A percentile compares a stretch with the other conserved stretches of the same genome.
These are phyloP conservation scores for Leucoraja ocellata DNA, from an alignment of 2,797 vertebrate genomes.

Conservation along the genomic window DNA sequence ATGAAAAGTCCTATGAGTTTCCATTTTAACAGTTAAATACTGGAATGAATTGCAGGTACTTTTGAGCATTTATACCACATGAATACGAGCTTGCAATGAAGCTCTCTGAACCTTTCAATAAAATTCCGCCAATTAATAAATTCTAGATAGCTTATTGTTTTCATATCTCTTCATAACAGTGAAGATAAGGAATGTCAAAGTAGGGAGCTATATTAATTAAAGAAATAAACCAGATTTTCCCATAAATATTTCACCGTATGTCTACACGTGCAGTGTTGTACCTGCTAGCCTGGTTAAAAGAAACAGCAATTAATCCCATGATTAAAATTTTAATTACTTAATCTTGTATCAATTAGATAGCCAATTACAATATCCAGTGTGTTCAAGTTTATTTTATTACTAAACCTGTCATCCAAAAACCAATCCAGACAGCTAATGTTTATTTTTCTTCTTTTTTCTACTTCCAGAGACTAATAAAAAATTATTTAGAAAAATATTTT, in stretches of 20 bases:
- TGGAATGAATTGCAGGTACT: background rate
- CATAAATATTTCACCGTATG: background rate
- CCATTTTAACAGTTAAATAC: background rate
- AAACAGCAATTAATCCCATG: background rate
- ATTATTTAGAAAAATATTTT: background rate
- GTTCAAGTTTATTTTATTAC: background rate
- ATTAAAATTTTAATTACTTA: background rate
- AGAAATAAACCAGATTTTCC: background rate
- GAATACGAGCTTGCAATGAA: background rate
- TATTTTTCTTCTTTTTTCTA: background rate
- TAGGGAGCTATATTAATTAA: background rate
- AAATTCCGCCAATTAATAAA: background rate
- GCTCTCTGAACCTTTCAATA: background rate
- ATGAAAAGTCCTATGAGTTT: background rate
- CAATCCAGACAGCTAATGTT: no score
- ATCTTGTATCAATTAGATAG: background rate
- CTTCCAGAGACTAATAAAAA: background rate
- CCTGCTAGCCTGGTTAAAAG: background rate
- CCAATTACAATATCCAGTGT: background rate
- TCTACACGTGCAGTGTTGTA: background rate
- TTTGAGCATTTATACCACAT: background rate
- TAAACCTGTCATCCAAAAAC: background rate
- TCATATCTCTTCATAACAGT: background rate
- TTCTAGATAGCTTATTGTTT: background rate
- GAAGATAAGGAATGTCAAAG: background rate